These are phyloP conservation scores for Drosophila robusta DNA, from an alignment of 2,888 invertebrate species.

Conservation along the genomic window DNA sequence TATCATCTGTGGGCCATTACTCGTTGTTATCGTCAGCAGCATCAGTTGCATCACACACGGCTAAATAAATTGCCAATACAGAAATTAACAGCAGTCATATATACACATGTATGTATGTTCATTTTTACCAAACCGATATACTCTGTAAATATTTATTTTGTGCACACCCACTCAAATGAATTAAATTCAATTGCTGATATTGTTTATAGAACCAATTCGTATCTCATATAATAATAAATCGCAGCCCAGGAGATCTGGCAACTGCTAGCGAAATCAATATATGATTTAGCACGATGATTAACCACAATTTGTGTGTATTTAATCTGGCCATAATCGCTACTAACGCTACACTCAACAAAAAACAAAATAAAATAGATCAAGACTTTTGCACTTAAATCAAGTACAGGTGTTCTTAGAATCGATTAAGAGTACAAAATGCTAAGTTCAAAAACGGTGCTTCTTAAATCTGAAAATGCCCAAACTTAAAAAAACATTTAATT, in stretches of 20 bases:
- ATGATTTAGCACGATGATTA: constrained; percentile 5
- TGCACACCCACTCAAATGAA: constrained; percentile 24
- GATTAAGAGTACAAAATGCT: too few relatives aligned
- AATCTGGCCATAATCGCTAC: constrained; percentile 20
- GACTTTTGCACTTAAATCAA: too few relatives aligned
- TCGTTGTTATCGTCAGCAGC: constrained; percentile 39
- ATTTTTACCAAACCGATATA: constrained; percentile 3
- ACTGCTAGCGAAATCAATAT: neutral
- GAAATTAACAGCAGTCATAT: constrained; percentile 26
- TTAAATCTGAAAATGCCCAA: too few relatives aligned
- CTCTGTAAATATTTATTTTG: constrained; percentile 23
- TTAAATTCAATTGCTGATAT: constrained; percentile 10
- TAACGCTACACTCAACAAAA: constrained; percentile 4
- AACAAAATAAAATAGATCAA: too few relatives aligned
- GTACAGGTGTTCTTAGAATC: too few relatives aligned
- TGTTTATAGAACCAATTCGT: constrained; percentile 8
- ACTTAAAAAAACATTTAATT: too few relatives aligned
- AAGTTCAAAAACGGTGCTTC: too few relatives aligned
- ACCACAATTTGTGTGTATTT: constrained; percentile 10
- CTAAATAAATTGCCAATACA: constrained; percentile 33
- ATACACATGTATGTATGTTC: constrained; percentile 4
- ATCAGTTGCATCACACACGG: constrained; percentile 41
- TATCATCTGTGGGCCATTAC: constrained; percentile 57
- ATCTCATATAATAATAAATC: constrained; percentile 10
- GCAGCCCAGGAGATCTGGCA: neutral